These are phyloP conservation scores for Pampus argenteus DNA, from an alignment of 2,797 vertebrate genomes.

Conservation along the genomic window DNA sequence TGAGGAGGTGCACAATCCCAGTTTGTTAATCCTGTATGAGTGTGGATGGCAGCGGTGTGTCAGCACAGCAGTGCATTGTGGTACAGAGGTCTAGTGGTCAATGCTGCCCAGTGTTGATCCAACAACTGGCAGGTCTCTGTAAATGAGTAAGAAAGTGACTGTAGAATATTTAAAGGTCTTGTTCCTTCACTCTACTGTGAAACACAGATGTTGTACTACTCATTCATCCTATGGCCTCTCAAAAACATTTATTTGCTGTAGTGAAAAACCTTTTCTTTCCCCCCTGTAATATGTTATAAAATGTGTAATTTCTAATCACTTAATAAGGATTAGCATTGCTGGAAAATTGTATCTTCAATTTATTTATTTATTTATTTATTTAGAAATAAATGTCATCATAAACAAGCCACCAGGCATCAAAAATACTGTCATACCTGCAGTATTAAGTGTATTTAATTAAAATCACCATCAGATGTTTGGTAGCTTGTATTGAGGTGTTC, in stretches of 20 bases:
- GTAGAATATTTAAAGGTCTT: constrained; percentile 6
- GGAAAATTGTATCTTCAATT: constrained; percentile 37
- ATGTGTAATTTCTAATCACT: constrained; percentile 30
- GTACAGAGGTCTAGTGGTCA: constrained; percentile 24
- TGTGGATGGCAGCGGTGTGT: constrained; percentile 64
- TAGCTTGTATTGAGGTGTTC: neutral
- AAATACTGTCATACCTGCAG: constrained; percentile 15
- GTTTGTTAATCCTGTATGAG: constrained; percentile 82
- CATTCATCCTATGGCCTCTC: constrained; percentile 38
- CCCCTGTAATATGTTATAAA: constrained; percentile 7
- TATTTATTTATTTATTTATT: constrained; percentile 46
- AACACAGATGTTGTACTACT: constrained; percentile 20
- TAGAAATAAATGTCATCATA: constrained; percentile 14
- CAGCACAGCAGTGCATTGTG: constrained; percentile 40
- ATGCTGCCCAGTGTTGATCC: constrained; percentile 44
- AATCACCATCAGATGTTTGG: constrained; percentile 22
- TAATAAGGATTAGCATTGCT: constrained; percentile 19
- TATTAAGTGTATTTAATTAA: neutral
- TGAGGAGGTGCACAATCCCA: constrained; percentile 69
- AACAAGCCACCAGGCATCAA: constrained; percentile 2
- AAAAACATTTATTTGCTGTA: constrained; percentile 55
- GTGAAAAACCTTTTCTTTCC: constrained; percentile 28
- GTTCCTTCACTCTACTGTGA: constrained; percentile 11
- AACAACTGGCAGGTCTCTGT: constrained; percentile 6
- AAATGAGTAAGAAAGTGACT: neutral